Evolutionary conservation across 2,113 vertebrate genomes (phyloP).

Genomic region (Halcyon senegalensis): DNA sequence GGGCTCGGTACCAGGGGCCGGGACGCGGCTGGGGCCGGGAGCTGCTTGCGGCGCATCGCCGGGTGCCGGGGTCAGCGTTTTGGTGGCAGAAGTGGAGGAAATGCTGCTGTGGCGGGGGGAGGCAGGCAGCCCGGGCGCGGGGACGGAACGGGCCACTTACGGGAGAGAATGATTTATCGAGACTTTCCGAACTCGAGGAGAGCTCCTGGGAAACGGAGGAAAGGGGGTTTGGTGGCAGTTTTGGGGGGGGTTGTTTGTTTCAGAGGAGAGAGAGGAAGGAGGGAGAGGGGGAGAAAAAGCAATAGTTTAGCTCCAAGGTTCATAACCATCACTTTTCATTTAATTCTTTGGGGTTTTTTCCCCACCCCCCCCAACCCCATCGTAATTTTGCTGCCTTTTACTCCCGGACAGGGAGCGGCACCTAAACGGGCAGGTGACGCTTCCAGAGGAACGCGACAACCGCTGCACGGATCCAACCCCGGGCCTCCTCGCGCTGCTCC

Average conservation of each 20-base stretch:
- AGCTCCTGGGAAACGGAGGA: constrained; percentile 85
- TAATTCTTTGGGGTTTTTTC: too few species aligned
- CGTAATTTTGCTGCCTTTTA: not conserved
- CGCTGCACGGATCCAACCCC: accelerated
- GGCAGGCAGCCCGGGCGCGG: constrained; percentile 69
- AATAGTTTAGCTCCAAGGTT: constrained; percentile 72
- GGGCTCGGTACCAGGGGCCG: too few species aligned
- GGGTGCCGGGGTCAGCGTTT: not conserved
- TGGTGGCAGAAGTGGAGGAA: constrained; percentile 72
- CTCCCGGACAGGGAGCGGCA: not conserved
- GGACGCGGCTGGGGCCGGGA: not conserved
- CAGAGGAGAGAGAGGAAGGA: constrained; percentile 39
- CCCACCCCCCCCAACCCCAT: not conserved
- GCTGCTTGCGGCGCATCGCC: not conserved
- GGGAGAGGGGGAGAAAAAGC: constrained; percentile 72
- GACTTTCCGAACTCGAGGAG: constrained; percentile 89
- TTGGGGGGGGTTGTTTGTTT: not conserved
- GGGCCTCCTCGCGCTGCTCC: too few species aligned
- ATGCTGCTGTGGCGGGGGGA: constrained; percentile 63
- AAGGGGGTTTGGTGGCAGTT: not conserved
- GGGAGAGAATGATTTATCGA: constrained; percentile 83
- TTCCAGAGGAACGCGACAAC: not conserved
- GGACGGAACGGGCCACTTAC: constrained; percentile 83
- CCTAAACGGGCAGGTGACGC: accelerated
- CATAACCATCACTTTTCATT: not conserved